A percentile compares a stretch with the other conserved stretches of the same genome.
phyloP scores from a whole-genome alignment of 2,888 invertebrate species.

The Caradrina kadenii region DNA sequence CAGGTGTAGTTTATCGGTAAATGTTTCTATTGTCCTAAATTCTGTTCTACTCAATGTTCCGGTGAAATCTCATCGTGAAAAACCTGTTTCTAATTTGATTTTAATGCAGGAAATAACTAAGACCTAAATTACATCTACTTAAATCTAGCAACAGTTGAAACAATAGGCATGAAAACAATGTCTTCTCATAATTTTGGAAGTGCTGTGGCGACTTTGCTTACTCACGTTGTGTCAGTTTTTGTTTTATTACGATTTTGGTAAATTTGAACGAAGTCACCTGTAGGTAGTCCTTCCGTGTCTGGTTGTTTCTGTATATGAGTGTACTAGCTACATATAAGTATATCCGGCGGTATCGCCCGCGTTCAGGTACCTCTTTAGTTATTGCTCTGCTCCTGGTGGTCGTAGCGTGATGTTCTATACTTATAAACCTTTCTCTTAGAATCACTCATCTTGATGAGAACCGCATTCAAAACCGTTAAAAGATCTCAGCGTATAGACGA shows the following conservation, averaged over 20 bases:
- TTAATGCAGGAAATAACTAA: constrained; percentile 19
- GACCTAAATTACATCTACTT: constrained; percentile 12
- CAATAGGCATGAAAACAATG: constrained; percentile 13
- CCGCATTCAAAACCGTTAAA: too few species aligned
- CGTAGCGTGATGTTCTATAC: too few species aligned
- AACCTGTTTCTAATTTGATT: constrained; percentile 25
- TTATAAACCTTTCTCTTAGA: too few species aligned
- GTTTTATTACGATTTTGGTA: not conserved
- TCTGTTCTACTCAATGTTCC: not conserved
- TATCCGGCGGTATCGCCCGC: too few species aligned
- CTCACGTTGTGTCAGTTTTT: constrained; percentile 9
- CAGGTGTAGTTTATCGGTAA: not conserved
- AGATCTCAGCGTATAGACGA: too few species aligned
- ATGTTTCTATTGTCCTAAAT: not conserved
- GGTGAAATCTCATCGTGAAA: not conserved
- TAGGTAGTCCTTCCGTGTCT: too few species aligned
- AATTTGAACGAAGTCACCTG: not conserved
- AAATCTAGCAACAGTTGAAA: constrained; percentile 17
- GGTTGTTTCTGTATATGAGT: too few species aligned
- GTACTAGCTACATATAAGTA: too few species aligned
- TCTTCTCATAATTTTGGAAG: constrained; percentile 38
- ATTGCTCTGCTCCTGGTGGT: too few species aligned
- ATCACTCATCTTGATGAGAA: too few species aligned
- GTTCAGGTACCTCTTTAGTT: too few species aligned
- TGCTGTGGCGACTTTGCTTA: constrained; percentile 1